phyloP scores from a whole-genome alignment of 2,113 vertebrate genomes.

The Zosterops lateralis region DNA sequence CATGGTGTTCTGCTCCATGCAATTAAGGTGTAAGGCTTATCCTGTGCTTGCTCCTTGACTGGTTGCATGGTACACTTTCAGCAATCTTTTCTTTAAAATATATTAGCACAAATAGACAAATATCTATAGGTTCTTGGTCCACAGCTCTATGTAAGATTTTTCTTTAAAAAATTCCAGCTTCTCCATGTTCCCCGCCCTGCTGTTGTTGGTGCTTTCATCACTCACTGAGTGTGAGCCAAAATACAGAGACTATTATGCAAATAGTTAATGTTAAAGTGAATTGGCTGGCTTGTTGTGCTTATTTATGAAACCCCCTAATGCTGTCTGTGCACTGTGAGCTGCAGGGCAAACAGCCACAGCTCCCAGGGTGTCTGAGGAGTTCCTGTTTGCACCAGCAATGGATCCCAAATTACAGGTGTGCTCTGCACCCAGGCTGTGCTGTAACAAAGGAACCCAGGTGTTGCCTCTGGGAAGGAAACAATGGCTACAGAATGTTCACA shows the following conservation, averaged over 20 bases:
- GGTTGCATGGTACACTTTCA: neutral
- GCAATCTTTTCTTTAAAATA: neutral
- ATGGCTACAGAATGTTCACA: accelerated
- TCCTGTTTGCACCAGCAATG: neutral
- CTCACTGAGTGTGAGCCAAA: neutral
- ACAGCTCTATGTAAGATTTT: neutral
- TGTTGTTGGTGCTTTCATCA: neutral
- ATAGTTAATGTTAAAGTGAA: neutral
- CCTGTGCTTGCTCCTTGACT: neutral
- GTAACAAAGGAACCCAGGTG: neutral
- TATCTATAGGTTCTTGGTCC: neutral
- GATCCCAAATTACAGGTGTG: neutral
- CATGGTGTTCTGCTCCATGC: neutral
- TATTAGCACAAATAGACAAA: neutral
- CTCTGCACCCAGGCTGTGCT: neutral
- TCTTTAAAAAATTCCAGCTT: neutral
- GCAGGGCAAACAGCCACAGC: neutral
- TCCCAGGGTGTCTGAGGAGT: neutral
- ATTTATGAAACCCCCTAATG: neutral
- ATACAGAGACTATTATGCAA: neutral
- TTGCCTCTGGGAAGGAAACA: neutral
- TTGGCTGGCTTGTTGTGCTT: neutral
- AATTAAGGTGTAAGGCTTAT: neutral
- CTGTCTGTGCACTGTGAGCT: neutral
- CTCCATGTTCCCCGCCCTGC: neutral